Base-by-base conservation (phyloP, 2,113 vertebrate species). In the Tinamus guttatus region DNA sequence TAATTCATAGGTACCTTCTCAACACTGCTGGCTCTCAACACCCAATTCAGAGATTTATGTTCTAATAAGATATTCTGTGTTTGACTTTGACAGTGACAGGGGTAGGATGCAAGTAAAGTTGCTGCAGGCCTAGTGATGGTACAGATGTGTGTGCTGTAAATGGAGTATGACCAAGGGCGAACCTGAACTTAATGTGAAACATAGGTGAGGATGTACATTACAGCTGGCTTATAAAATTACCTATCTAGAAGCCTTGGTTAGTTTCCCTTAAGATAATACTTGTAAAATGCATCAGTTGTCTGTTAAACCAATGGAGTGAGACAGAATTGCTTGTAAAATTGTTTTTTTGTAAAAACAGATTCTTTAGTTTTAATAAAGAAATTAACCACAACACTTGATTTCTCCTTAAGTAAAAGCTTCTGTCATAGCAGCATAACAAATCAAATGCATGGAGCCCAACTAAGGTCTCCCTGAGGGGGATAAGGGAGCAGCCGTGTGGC, bases 331-430 rank as follows among this genome's bases (percentile, higher is more conserved):
- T 59, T 71, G 49, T 58, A 41, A 5, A 49, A 22, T n/a, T n/a
- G 70, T 89, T 95, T 91, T 91, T 95, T 93, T 20, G 43, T 93
- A 89, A 89, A 89, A 32, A 70, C 21, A 28, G 73, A 67, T 81
- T 93, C 38, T 87, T 93, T 60, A 91, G 62, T 91, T 96, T 94
- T 89, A 96, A 95, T 94, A 95, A 96, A 95, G 84, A 81, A 87
- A n/a, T 49, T 84, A 85, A 96, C 17, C 30, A 17, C 5, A 54
- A 28, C 27, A 38, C 28, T 83, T 40, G 28, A 24, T 67, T 80
- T 40, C 13, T 81, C 59, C 32, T 74, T 10, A 34, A 54, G 10
- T 73, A 65, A 30, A n/a, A 45, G 15, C 14, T 71, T 75, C 60
- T 88, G 27, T 28, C 58, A 13, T 40, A 85, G 15, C 21, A n/a